Evolutionary conservation across 2,797 vertebrate genomes (phyloP).

Genomic region (Cirrhinus mrigala): DNA sequence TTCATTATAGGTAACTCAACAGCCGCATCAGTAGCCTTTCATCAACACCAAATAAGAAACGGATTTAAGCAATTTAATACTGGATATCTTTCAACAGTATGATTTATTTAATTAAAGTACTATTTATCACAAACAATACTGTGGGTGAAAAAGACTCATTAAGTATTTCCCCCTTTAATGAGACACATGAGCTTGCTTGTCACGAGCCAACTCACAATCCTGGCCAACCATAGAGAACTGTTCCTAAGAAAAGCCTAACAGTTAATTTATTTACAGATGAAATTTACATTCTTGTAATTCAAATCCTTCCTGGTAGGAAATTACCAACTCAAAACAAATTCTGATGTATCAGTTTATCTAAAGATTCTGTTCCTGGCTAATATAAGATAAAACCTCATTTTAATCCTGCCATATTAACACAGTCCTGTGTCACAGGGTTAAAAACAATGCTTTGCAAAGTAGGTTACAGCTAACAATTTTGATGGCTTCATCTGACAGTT

Average conservation of each 20-base stretch:
- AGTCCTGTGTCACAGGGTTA: background rate
- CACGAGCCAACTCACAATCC: background rate
- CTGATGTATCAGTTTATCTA: background rate
- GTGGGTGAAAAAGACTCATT: background rate
- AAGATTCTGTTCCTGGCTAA: background rate
- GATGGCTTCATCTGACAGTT: conserved; percentile 7
- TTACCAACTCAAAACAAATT: background rate
- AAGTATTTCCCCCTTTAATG: background rate
- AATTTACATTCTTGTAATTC: background rate
- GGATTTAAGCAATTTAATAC: background rate
- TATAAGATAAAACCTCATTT: background rate
- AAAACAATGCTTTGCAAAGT: background rate
- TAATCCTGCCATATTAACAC: background rate
- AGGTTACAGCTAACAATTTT: background rate
- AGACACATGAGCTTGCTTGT: background rate
- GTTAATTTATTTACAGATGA: background rate
- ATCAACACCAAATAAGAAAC: background rate
- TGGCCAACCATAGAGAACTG: background rate
- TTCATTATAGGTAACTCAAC: background rate
- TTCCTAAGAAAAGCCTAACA: background rate
- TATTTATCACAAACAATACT: background rate
- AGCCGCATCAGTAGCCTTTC: background rate
- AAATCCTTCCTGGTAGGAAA: background rate
- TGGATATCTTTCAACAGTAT: background rate
- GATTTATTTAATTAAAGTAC: background rate